phyloP scores from a whole-genome alignment of 2,113 vertebrate genomes.

The Dipodomys stephensi region DNA sequence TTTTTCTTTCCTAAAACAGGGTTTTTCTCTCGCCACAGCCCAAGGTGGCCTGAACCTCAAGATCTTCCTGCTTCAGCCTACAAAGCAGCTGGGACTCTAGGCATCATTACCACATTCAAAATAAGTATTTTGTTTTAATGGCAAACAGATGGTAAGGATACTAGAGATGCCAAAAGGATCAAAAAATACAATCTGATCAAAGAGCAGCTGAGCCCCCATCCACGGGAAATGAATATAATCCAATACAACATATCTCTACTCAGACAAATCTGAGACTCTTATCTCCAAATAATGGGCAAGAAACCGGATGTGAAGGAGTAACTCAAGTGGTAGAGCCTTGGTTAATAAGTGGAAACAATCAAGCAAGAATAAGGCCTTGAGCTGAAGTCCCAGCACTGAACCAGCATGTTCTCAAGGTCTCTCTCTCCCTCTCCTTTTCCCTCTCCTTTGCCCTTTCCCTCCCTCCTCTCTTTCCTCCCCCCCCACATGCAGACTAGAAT shows the following conservation, averaged over 20 bases:
- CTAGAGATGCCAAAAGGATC: not conserved
- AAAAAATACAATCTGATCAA: constrained; percentile 17
- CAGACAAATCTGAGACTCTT: no score
- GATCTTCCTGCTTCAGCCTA: not conserved
- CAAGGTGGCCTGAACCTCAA: not conserved
- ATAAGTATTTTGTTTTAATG: not conserved
- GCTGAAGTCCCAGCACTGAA: not conserved
- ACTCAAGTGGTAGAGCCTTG: no score
- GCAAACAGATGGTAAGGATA: not conserved
- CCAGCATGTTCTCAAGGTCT: no score
- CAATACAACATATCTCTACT: not conserved
- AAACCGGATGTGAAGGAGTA: no score
- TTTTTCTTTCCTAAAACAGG: not conserved
- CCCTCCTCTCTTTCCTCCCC: not conserved
- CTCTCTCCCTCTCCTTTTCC: not conserved
- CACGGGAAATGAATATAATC: not conserved
- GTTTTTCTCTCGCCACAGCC: no score
- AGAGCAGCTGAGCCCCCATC: not conserved
- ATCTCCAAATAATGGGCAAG: no score
- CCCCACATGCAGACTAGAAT: no score
- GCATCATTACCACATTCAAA: not conserved
- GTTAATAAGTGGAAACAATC: no score
- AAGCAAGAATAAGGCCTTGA: no score
- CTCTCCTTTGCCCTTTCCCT: not conserved
- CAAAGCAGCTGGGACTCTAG: not conserved